These are phyloP conservation scores for Marronus borbonicus DNA, from an alignment of 2,888 invertebrate genomes.

Conservation along the genomic window DNA sequence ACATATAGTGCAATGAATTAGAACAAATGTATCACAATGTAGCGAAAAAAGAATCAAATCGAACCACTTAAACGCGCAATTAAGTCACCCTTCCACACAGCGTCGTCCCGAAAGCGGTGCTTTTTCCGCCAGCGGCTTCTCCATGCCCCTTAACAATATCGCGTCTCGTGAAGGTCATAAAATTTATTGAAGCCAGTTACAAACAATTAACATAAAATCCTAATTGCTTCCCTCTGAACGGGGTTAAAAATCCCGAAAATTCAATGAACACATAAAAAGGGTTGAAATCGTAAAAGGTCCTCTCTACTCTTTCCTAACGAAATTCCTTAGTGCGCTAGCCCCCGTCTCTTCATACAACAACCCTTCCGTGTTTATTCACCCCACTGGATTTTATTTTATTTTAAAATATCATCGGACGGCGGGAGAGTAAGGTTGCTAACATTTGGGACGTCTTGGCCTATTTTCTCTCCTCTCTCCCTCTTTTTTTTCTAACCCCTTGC, in stretches of 20 bases:
- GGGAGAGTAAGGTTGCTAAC: constrained; percentile 39
- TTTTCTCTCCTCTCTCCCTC: constrained; percentile 37
- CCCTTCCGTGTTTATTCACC: constrained; percentile 65
- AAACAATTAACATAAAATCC: constrained; percentile 67
- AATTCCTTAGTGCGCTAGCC: constrained; percentile 30
- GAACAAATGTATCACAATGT: constrained; percentile 36
- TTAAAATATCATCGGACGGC: constrained; percentile 63
- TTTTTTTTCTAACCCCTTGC: constrained; percentile 21
- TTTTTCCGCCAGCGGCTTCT: constrained; percentile 29
- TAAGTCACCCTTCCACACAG: constrained; percentile 34
- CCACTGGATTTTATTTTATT: constrained; percentile 65
- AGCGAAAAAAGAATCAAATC: constrained; percentile 37
- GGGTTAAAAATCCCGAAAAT: constrained; percentile 66
- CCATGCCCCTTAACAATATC: constrained; percentile 49
- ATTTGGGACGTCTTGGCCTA: constrained; percentile 46
- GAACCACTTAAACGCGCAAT: constrained; percentile 44
- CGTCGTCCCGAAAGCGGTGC: background rate
- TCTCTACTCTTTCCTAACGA: constrained; percentile 58
- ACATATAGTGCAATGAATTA: constrained; percentile 15
- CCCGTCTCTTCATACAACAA: constrained; percentile 53
- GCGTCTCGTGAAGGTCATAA: constrained; percentile 59
- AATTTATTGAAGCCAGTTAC: constrained; percentile 65
- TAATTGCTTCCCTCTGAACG: constrained; percentile 63
- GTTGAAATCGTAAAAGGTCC: constrained; percentile 63
- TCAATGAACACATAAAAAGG: constrained; percentile 67